phyloP scores from a whole-genome alignment of 1,140 invertebrate genomes.

The Calliphora vicina region DNA sequence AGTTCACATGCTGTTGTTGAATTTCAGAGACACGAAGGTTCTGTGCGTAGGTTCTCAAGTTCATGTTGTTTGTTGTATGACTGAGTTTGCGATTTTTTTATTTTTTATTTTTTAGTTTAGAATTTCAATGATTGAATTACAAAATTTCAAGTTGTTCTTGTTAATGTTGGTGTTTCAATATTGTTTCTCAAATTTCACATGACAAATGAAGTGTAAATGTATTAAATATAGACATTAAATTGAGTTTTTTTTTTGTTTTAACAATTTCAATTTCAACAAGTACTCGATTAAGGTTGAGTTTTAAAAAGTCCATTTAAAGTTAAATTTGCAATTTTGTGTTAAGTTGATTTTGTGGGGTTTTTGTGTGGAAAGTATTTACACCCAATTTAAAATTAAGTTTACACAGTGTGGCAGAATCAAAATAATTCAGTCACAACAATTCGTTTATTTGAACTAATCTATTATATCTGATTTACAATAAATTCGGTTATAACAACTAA shows the following conservation, averaged over 20 bases:
- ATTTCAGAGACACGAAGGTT: slow-evolving; percentile 16
- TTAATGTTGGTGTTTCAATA: background rate
- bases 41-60: slow-evolving; percentile 33
- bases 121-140: background rate
- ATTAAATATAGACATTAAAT: slow-evolving; percentile 3
- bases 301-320: background rate
- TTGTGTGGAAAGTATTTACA: too few species aligned
- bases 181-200: slow-evolving; percentile 5
- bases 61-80: slow-evolving; percentile 2
- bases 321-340: too few species aligned
- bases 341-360: too few species aligned
- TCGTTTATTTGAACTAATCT: too few species aligned
- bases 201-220: background rate
- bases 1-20: background rate
- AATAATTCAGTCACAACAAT: too few species aligned
- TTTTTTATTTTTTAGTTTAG: background rate
- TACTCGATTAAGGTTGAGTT: background rate
- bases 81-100: background rate
- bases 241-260: background rate
- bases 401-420: too few species aligned
- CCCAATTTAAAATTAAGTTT: too few species aligned
- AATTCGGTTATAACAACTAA: too few species aligned
- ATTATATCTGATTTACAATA: too few species aligned
- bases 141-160: background rate
- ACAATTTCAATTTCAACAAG: background rate